A percentile compares a stretch with the other conserved stretches of the same genome.
phyloP scores from a whole-genome alignment of 2,888 invertebrate species.

The Drosophila peninsularis region DNA sequence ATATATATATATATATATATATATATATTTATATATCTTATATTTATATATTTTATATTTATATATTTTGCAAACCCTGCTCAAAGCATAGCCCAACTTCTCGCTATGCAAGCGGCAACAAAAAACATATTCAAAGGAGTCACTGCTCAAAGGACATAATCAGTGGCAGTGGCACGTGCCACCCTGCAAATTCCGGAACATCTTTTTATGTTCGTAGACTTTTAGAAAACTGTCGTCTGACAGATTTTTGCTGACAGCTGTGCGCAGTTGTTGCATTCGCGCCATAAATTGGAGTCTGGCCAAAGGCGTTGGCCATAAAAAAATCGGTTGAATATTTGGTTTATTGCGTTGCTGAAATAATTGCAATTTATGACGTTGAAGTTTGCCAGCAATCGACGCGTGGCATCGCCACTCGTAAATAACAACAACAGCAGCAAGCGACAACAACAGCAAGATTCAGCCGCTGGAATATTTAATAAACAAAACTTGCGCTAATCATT shows the following conservation, averaged over 20 bases:
- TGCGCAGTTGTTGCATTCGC: conserved; percentile 6
- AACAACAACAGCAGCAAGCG: conserved; percentile 19
- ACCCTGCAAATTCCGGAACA: not conserved
- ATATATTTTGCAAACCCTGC: too few relatives aligned
- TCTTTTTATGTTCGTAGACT: not conserved
- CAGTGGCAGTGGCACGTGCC: conserved; percentile 3
- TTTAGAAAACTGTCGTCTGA: not conserved
- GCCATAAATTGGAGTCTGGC: conserved; percentile 34
- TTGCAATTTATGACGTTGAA: conserved; percentile 60
- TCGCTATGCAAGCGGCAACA: not conserved
- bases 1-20: not conserved
- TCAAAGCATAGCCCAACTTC: conserved; percentile 1
- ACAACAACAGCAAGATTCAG: conserved; percentile 11
- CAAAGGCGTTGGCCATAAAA: conserved; percentile 31
- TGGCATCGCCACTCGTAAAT: conserved; percentile 59
- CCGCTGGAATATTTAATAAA: conserved; percentile 64
- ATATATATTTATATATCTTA: not conserved
- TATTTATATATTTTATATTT: too few relatives aligned
- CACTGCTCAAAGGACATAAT: conserved; percentile 7
- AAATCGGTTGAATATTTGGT: conserved; percentile 41
- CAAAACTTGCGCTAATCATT: conserved; percentile 80
- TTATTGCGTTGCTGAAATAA: conserved; percentile 33
- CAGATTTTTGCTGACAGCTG: conserved; percentile 8
- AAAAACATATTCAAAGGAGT: conserved; percentile 4
- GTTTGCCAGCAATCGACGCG: conserved; percentile 45